Evolutionary conservation across 2,113 vertebrate species (phyloP).

Genomic region (Pomatostomus ruficeps): DNA sequence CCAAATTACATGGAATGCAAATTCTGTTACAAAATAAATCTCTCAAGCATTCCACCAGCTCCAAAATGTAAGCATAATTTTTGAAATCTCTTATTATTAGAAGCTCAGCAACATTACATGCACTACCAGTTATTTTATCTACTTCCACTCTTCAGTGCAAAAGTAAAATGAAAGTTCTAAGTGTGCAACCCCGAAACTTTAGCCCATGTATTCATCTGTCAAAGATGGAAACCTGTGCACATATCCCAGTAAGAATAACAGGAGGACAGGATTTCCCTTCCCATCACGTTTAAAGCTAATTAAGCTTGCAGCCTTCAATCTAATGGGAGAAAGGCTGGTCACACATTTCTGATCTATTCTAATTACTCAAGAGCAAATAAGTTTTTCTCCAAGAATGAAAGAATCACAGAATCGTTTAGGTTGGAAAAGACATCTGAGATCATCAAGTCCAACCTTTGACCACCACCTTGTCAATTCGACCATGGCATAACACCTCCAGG

Average conservation of each 20-base stretch:
- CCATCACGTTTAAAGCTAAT: background rate
- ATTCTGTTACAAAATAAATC: background rate
- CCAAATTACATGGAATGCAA: constrained; percentile 13
- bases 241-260: background rate
- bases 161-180: background rate
- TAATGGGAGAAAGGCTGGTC: background rate
- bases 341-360: background rate
- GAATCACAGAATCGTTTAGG: background rate
- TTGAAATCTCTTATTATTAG: background rate
- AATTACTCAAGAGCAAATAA: background rate
- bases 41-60: background rate
- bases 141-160: background rate
- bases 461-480: accelerated
- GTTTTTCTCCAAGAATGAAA: background rate
- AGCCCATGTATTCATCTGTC: background rate
- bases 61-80: background rate
- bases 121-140: background rate
- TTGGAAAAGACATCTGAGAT: background rate
- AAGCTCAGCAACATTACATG: background rate
- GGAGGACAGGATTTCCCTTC: background rate
- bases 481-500: background rate
- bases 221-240: background rate
- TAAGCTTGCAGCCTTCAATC: background rate
- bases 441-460: background rate
- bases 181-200: background rate